Conservation (phyloP, 2,113 vertebrate species). For the Callionymus lyra region DNA sequence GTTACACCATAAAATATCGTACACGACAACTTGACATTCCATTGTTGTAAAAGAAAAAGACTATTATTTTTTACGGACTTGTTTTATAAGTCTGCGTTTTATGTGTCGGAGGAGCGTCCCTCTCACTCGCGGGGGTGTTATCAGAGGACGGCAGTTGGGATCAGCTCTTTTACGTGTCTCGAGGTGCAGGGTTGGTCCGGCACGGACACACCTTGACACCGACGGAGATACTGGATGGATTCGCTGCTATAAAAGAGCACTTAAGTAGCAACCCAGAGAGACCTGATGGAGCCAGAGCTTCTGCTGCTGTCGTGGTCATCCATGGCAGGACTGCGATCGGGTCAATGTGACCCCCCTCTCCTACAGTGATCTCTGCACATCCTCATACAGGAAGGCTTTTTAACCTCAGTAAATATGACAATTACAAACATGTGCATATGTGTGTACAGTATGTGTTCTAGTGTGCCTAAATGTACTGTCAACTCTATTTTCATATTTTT, state of each 20-base stretch:
- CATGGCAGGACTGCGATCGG: slow-evolving; percentile 7
- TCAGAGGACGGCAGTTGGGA: too few species aligned
- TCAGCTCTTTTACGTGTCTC: slow-evolving; percentile 1
- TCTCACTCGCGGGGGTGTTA: neutral
- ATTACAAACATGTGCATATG: slow-evolving; percentile 82
- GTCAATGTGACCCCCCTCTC: slow-evolving; percentile 33
- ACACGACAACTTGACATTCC: slow-evolving; percentile 79
- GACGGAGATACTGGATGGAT: slow-evolving; percentile 22
- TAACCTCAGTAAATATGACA: slow-evolving; percentile 69
- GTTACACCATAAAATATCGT: slow-evolving; percentile 52
- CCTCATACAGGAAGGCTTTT: slow-evolving; percentile 42
- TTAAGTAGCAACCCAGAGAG: slow-evolving; percentile 47
- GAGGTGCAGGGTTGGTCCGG: neutral
- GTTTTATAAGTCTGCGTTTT: slow-evolving; percentile 93
- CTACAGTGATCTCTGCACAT: slow-evolving; percentile 32
- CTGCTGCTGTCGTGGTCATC: slow-evolving; percentile 28
- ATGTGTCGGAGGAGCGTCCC: slow-evolving; percentile 20
- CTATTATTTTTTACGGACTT: slow-evolving; percentile 84
- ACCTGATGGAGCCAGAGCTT: slow-evolving; percentile 14
- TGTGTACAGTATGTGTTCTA: slow-evolving; percentile 92
- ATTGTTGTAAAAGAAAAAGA: slow-evolving; percentile 72
- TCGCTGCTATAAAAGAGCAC: slow-evolving; percentile 52
- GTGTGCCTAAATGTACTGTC: slow-evolving; percentile 93
- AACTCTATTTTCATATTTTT: slow-evolving; percentile 78
- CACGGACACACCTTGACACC: slow-evolving; percentile 6